A percentile compares a stretch with the other conserved stretches of the same genome.
Conservation (phyloP, 2,888 invertebrate genomes). For the Metacarcinus magister region DNA sequence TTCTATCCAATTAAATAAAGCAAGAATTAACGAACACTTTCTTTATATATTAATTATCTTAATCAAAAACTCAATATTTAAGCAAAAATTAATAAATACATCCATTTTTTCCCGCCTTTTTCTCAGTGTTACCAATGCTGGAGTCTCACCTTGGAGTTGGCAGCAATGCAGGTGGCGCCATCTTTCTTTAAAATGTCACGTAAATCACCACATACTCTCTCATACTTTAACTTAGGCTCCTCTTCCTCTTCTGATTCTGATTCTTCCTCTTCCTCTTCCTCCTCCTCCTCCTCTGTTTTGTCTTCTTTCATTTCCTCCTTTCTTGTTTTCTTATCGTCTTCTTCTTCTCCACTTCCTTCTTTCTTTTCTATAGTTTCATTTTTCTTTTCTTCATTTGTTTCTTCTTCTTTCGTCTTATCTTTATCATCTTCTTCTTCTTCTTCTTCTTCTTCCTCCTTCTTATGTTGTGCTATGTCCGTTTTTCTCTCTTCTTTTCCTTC, state of each 20-base stretch:
- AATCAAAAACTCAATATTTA: too few relatives aligned
- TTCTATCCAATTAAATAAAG: too few relatives aligned
- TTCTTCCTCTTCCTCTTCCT: conserved; percentile 55
- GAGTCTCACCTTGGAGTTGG: conserved; percentile 94
- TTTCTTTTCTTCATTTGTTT: background rate
- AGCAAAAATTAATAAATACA: too few relatives aligned
- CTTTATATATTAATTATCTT: too few relatives aligned
- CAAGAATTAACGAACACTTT: too few relatives aligned
- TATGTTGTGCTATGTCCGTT: background rate
- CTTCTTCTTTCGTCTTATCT: background rate
- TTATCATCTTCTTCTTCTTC: background rate
- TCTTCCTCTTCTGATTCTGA: conserved; percentile 86
- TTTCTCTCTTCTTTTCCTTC: background rate
- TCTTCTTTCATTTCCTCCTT: background rate
- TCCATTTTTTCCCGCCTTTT: too few relatives aligned
- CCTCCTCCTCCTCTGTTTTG: background rate
- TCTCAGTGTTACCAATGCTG: background rate
- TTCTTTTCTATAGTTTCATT: background rate
- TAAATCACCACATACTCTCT: conserved; percentile 94
- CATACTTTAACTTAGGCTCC: conserved; percentile 94
- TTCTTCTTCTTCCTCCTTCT: background rate
- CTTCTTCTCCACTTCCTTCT: background rate
- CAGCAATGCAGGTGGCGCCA: conserved; percentile 95
- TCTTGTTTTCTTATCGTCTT: background rate
- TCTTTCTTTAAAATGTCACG: conserved; percentile 92